These are phyloP conservation scores for Poecilia velifera DNA, from an alignment of 2,797 vertebrate genomes.

Conservation along the genomic window DNA sequence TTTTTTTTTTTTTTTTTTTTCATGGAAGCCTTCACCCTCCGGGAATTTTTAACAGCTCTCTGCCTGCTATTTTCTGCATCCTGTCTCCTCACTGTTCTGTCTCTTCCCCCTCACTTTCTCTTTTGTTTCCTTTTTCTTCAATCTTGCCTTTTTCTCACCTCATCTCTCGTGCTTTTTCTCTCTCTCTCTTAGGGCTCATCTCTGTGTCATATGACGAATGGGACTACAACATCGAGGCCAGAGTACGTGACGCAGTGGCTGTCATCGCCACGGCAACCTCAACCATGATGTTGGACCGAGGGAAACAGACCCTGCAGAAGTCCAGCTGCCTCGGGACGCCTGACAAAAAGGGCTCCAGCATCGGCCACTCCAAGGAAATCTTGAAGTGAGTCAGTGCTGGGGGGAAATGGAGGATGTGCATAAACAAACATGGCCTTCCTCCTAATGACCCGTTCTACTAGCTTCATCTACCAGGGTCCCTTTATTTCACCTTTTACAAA, in stretches of 20 bases:
- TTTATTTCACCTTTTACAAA: background rate
- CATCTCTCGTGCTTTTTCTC: slow-evolving; percentile 25
- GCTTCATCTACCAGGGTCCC: background rate
- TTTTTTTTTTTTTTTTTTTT: slow-evolving; percentile 13
- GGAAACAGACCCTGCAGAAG: slow-evolving; percentile 94
- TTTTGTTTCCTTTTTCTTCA: slow-evolving; percentile 11
- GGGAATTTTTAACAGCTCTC: slow-evolving; percentile 45
- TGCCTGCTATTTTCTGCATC: slow-evolving; percentile 32
- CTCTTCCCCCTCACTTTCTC: slow-evolving; percentile 7
- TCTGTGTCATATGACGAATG: slow-evolving; percentile 99
- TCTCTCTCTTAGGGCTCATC: slow-evolving; percentile 85
- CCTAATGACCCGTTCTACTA: background rate
- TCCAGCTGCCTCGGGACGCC: slow-evolving; percentile 94
- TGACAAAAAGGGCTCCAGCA: slow-evolving; percentile 86
- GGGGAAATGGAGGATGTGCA: background rate
- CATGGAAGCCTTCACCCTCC: slow-evolving; percentile 23
- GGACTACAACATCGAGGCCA: slow-evolving; percentile 97
- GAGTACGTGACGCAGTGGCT: slow-evolving; percentile 97
- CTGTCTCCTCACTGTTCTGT: slow-evolving; percentile 22
- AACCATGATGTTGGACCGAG: slow-evolving; percentile 97
- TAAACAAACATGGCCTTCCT: background rate
- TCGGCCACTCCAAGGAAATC: slow-evolving; percentile 82
- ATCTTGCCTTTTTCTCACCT: slow-evolving; percentile 41
- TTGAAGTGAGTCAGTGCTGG: slow-evolving; percentile 77
- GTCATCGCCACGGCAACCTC: slow-evolving; percentile 98